A percentile compares a stretch with the other conserved stretches of the same genome.
These are phyloP conservation scores for Hydrotaea cyrtoneurina DNA, from an alignment of 2,888 invertebrate genomes.

Conservation along the genomic window DNA sequence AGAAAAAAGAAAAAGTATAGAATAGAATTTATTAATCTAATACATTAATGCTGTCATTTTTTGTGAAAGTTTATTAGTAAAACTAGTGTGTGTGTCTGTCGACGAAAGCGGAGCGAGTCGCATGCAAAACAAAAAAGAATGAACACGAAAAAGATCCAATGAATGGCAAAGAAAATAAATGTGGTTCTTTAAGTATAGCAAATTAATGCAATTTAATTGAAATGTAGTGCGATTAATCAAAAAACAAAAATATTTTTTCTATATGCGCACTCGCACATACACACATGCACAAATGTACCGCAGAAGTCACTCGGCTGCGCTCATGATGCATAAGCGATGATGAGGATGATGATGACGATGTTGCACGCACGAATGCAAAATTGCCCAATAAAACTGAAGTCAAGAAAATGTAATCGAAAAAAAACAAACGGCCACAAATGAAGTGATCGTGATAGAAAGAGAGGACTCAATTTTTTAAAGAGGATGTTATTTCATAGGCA, in stretches of 20 bases:
- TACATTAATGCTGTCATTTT: slow-evolving; percentile 59
- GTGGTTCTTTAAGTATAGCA: slow-evolving; percentile 48
- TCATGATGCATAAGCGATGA: not conserved
- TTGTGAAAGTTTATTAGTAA: slow-evolving; percentile 60
- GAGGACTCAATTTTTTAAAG: not conserved
- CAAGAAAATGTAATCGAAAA: slow-evolving; percentile 25
- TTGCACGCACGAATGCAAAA: slow-evolving; percentile 21
- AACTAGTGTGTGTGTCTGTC: not conserved
- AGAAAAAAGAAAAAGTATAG: not conserved
- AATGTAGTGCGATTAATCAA: slow-evolving; percentile 61
- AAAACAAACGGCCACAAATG: not conserved
- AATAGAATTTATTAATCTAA: slow-evolving; percentile 32
- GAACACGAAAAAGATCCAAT: not conserved
- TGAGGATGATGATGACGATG: slow-evolving; percentile 1
- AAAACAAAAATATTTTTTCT: slow-evolving; percentile 31
- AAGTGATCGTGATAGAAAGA: not conserved
- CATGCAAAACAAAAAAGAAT: not conserved
- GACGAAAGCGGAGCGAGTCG: not conserved
- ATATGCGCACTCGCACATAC: not conserved
- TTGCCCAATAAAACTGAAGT: slow-evolving; percentile 3
- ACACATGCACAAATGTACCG: not conserved
- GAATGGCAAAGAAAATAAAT: slow-evolving; percentile 49
- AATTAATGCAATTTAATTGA: slow-evolving; percentile 63
- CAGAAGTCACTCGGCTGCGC: not conserved
- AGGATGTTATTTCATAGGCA: not conserved